Evolutionary conservation across 2,113 vertebrate species (phyloP), one percentile per base, ranked within the genome.

Genomic region (Cyprinus carpio): DNA sequence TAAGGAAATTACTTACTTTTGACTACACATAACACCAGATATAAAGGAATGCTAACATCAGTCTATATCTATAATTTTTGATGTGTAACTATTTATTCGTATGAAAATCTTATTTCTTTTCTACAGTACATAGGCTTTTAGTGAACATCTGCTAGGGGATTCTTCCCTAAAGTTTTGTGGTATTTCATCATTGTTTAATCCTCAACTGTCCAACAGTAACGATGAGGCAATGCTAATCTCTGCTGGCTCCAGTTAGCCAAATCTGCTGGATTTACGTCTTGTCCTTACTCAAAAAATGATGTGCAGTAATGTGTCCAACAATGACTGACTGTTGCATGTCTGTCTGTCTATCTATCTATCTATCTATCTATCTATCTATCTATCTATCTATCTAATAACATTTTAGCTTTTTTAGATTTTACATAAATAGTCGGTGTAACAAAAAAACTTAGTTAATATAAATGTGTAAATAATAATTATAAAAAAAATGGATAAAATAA

Each of bases 121-220:
- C 18, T 16, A 62, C 10, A 40, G 11, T 16, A 2, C 8, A 31
- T 46, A 54, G 23, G 5, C 65, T 72, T 72, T 2, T 18, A 56
- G 29, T 49, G 49, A 56, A 72, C 81, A 83, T 83, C 65, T 83
- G 81, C 67, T 72, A 20, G 0, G 67, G 11, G 46, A 72, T 72
- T 82, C 76, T 34, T 74, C 51, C 20, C 13, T 56, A 11, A 20
- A 75, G 87, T 87, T 90, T 89, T 74, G 49, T 82, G 23, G 62
- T 15, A 82, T 86, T 89, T 89, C 85, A 90, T 69, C 62, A 72
- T 89, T 87, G 90, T 88, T 90, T 86, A 87, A 85, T 83, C 79
- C 81, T 88, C 84, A 62, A 4, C 86, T 87, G 90, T 87, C 77
- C 86, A 91, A 23, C 2, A 82, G 69, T 80, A 84, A 76, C 12